These are phyloP conservation scores for Cetonia aurata DNA, from an alignment of 2,888 invertebrate species.

Conservation along the genomic window DNA sequence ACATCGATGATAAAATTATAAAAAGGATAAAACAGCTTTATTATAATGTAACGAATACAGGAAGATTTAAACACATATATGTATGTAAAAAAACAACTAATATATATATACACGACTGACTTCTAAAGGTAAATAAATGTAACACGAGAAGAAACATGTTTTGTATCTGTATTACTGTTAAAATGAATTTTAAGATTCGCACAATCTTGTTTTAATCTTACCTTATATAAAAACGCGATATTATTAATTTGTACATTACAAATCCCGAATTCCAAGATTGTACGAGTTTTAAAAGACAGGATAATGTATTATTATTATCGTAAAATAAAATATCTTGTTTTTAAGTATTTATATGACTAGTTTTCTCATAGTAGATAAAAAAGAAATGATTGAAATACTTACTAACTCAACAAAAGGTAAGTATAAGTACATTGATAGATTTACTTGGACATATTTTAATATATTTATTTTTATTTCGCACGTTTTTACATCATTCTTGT, in stretches of 20 bases:
- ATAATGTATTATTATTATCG: conserved; percentile 22
- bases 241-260: conserved; percentile 16
- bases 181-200: neutral
- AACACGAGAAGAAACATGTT: conserved; percentile 20
- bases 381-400: too few relatives aligned
- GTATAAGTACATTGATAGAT: too few relatives aligned
- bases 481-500: too few relatives aligned
- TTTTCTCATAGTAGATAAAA: conserved; percentile 6
- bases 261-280: neutral
- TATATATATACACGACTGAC: too few relatives aligned
- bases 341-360: conserved; percentile 46
- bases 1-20: conserved; percentile 43
- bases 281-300: conserved; percentile 20
- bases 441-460: too few relatives aligned
- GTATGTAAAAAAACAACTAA: too few relatives aligned
- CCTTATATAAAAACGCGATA: neutral
- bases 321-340: conserved; percentile 43
- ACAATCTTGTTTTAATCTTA: neutral
- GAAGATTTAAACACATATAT: neutral
- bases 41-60: conserved; percentile 27
- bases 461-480: too few relatives aligned
- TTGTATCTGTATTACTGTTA: conserved; percentile 16
- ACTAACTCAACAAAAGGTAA: too few relatives aligned
- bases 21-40: conserved; percentile 26
- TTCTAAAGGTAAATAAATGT: conserved; percentile 14